Percentiles rank a stretch among this genome's conserved stretches.
These are phyloP conservation scores for Ascaphus truei DNA, from an alignment of 2,113 vertebrate species.

Conservation along the genomic window DNA sequence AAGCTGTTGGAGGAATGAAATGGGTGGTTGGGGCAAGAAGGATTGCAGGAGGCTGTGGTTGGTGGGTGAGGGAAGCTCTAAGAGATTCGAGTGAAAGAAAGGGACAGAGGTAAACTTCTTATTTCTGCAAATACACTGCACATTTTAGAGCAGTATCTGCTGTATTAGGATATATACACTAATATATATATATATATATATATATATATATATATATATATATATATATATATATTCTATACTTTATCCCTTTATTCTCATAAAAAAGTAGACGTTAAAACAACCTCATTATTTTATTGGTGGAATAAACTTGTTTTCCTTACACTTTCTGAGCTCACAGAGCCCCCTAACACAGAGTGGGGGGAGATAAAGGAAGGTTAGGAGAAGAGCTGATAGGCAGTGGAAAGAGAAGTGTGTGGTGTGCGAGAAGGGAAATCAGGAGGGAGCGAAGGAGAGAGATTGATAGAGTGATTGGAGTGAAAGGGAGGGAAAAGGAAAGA, in stretches of 20 bases:
- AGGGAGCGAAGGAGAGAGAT: too few relatives aligned
- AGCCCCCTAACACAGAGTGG: too few relatives aligned
- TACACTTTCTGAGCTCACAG: neutral
- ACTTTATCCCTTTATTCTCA: neutral
- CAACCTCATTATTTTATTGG: neutral
- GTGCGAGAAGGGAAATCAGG: too few relatives aligned
- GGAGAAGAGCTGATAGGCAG: too few relatives aligned
- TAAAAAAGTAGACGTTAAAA: neutral
- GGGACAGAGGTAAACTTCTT: neutral
- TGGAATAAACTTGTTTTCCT: neutral
- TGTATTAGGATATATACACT: neutral
- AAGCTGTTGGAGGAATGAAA: too few relatives aligned
- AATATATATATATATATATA: neutral
- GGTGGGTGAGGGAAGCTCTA: neutral
- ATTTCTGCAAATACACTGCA: neutral
- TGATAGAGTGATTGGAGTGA: too few relatives aligned
- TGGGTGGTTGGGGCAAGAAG: too few relatives aligned
- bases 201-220: neutral
- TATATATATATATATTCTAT: conserved; percentile 5
- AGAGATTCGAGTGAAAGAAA: neutral
- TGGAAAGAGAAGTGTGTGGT: too few relatives aligned
- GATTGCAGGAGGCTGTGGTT: too few relatives aligned
- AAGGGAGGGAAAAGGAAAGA: too few relatives aligned
- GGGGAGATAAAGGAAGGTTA: too few relatives aligned
- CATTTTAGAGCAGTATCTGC: neutral